Conservation (phyloP, 2,113 vertebrate species). For the Malaclemys terrapin region DNA sequence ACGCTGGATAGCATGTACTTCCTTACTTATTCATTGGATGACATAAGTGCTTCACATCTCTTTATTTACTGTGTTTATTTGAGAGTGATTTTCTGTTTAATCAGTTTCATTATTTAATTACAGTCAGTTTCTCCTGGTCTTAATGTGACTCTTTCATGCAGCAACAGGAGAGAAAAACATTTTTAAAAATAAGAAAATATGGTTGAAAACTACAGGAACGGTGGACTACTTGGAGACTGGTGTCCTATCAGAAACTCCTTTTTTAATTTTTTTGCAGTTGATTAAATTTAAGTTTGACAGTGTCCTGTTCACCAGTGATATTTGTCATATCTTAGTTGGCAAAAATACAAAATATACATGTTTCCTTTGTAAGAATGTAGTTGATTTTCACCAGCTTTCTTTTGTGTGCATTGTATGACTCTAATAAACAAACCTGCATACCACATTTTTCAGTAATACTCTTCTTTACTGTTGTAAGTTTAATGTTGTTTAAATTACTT, state of each 20-base stretch:
- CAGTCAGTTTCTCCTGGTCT: neutral
- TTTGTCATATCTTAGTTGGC: accelerated
- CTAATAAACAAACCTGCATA: neutral
- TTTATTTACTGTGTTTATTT: neutral
- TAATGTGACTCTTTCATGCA: neutral
- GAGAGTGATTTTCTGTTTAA: accelerated
- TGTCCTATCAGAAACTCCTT: constrained; percentile 24
- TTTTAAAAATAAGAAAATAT: neutral
- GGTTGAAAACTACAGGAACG: constrained; percentile 36
- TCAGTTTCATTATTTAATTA: neutral
- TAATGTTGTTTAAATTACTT: neutral
- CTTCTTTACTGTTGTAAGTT: neutral
- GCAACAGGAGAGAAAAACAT: neutral
- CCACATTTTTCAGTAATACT: accelerated
- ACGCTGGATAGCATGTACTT: accelerated
- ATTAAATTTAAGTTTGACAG: neutral
- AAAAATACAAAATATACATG: neutral
- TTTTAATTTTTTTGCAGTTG: neutral
- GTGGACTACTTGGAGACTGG: neutral
- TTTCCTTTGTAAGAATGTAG: neutral
- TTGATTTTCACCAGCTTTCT: neutral
- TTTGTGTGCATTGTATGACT: neutral
- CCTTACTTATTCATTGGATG: neutral
- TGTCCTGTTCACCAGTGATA: neutral
- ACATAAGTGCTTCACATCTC: accelerated